A percentile compares a stretch with the other conserved stretches of the same genome.
These are phyloP conservation scores for Solenopsis invicta DNA, from an alignment of 1,140 invertebrate species.

Conservation along the genomic window DNA sequence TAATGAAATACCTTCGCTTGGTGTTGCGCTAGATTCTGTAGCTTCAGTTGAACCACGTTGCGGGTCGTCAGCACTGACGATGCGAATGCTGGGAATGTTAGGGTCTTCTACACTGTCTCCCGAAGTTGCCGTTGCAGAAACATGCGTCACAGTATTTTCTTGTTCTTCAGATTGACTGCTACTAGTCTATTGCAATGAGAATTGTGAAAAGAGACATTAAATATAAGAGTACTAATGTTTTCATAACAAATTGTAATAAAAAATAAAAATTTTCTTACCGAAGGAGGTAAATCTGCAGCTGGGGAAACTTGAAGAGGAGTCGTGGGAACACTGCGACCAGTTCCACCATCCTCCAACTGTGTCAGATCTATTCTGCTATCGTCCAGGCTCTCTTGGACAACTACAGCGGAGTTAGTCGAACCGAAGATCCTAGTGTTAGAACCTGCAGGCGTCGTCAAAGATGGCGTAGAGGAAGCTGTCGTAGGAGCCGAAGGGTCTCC, in stretches of 20 bases:
- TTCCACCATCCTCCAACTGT: constrained; percentile 89
- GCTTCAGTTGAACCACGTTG: constrained; percentile 79
- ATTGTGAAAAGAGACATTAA: constrained; percentile 10
- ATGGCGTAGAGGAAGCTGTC: constrained; percentile 81
- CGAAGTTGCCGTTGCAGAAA: constrained; percentile 65
- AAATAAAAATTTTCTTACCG: constrained; percentile 67
- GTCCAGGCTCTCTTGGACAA: constrained; percentile 90
- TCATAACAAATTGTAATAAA: background rate
- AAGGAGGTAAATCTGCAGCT: constrained; percentile 86
- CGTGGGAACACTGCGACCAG: constrained; percentile 90
- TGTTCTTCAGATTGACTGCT: constrained; percentile 81
- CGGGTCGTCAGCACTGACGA: constrained; percentile 77
- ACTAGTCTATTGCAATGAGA: constrained; percentile 76
- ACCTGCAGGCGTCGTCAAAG: constrained; percentile 77
- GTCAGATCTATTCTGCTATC: constrained; percentile 92
- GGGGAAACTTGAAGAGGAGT: constrained; percentile 92
- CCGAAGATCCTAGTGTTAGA: constrained; percentile 79
- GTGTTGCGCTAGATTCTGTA: constrained; percentile 79
- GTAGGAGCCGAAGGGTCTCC: constrained; percentile 87
- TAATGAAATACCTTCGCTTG: constrained; percentile 76
- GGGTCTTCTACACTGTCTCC: constrained; percentile 77
- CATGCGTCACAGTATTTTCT: constrained; percentile 75
- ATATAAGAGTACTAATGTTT: background rate
- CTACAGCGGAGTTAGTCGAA: constrained; percentile 82
- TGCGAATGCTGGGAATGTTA: constrained; percentile 77